Base-by-base conservation (phyloP, 2,888 invertebrate genomes). In the Trichogramma dendrolimi region DNA sequence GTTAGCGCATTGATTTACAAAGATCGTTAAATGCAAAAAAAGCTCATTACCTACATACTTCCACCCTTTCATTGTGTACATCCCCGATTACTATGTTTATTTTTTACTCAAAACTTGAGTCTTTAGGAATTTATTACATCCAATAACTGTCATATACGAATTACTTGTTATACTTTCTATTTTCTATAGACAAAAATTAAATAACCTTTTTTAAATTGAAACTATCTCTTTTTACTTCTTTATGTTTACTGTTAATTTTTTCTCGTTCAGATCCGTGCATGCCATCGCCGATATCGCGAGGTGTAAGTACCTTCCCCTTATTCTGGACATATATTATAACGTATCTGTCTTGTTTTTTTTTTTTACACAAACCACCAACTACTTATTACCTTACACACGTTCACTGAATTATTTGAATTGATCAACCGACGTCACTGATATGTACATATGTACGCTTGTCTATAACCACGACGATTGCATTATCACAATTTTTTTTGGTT, bases 281-380 rank as follows among this genome's bases (percentile, higher is more conserved):
- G 92, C 91, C 81, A 87, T 92, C 86, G 90, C 89, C 85, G 86
- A 89, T 80, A 87, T 92, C 83, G 89, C 90, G 81, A 88, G 88
- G 87, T 92, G 92, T 92, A 90, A 92, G 92, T 92, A 91, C 72
- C 64, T 11, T 55, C 42, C 69, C 69, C 46, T 42, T 41, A 58
- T 27, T 27, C 27, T 27, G 27, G 27, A 27, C 27, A 27, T 27
- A 27, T 27, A 47, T 47, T 11, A 47, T 11, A 47, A 47, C 47
- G 5, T n/a, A 11, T n/a, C n/a, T 48, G 38, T 49, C 49, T 14
- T 27, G 38, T 11, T 14, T 49, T 49, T 11, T 14, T 49, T 49
- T 49, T 11, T 49, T n/a, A 48, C 48, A 48, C 48, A 49, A 7
- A 14, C 38, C 27, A 27, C 27, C 27, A 27, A 27, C 27, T 27